Evolutionary conservation across 2,888 invertebrate genomes (phyloP).

Genomic region (Willowsia nigromaculata): DNA sequence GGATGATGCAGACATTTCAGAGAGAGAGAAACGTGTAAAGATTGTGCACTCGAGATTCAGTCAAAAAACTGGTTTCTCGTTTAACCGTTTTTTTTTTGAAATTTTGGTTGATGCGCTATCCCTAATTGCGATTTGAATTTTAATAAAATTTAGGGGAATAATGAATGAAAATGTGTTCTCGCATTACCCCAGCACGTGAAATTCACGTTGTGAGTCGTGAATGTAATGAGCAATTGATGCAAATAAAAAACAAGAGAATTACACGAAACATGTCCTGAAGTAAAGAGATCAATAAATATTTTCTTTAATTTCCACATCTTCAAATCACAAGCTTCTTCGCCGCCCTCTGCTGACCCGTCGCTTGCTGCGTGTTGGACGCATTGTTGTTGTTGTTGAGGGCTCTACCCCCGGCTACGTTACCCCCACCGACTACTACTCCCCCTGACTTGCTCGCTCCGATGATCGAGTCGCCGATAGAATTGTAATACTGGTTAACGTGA

Average conservation of each 20-base stretch:
- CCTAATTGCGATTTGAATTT: too few relatives aligned
- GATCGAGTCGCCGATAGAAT: not conserved
- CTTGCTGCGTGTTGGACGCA: not conserved
- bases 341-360: not conserved
- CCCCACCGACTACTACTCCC: not conserved
- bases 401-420: not conserved
- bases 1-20: too few relatives aligned
- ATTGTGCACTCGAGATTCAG: too few relatives aligned
- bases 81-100: too few relatives aligned
- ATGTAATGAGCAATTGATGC: too few relatives aligned
- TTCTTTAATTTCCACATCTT: not conserved
- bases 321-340: conserved; percentile 34
- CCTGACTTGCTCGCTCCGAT: not conserved
- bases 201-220: too few relatives aligned
- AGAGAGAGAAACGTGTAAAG: too few relatives aligned
- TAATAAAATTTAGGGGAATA: too few relatives aligned
- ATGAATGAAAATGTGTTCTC: too few relatives aligned
- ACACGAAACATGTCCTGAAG: not conserved
- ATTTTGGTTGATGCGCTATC: too few relatives aligned
- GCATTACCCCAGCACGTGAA: too few relatives aligned
- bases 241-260: conserved; percentile 6
- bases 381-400: conserved; percentile 36
- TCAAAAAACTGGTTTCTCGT: too few relatives aligned
- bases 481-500: conserved; percentile 20
- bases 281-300: not conserved